phyloP scores from a whole-genome alignment of 2,113 vertebrate genomes.

The Lynx canadensis region DNA sequence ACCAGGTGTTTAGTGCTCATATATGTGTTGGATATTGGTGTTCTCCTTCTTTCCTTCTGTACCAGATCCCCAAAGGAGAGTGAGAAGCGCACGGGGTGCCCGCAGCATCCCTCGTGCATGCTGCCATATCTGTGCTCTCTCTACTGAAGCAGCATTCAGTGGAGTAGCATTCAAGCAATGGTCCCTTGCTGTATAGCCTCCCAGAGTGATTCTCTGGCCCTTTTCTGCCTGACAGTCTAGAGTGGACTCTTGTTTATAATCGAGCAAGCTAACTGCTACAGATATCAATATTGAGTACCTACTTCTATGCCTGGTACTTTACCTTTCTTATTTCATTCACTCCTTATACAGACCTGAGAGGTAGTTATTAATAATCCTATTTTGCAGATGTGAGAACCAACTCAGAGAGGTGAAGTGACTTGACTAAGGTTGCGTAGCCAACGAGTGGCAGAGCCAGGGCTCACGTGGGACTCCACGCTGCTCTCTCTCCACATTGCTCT shows the following conservation, averaged over 20 bases:
- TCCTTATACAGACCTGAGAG: background rate
- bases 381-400: background rate
- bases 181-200: background rate
- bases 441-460: background rate
- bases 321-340: background rate
- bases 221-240: background rate
- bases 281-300: background rate
- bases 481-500: background rate
- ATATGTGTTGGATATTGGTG: background rate
- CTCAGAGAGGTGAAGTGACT: background rate
- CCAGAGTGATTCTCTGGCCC: background rate
- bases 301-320: background rate
- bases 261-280: background rate
- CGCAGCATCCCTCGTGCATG: background rate
- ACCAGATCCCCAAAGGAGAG: background rate
- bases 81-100: background rate
- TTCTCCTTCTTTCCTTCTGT: background rate
- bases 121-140: background rate
- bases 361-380: background rate
- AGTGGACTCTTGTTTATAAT: background rate
- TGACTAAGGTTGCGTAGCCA: background rate
- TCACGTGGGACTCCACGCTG: background rate
- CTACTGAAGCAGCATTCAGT: background rate
- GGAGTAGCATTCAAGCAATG: background rate
- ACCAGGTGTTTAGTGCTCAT: background rate